phyloP scores from a whole-genome alignment of 2,888 invertebrate species.

The Melanargia galathea region DNA sequence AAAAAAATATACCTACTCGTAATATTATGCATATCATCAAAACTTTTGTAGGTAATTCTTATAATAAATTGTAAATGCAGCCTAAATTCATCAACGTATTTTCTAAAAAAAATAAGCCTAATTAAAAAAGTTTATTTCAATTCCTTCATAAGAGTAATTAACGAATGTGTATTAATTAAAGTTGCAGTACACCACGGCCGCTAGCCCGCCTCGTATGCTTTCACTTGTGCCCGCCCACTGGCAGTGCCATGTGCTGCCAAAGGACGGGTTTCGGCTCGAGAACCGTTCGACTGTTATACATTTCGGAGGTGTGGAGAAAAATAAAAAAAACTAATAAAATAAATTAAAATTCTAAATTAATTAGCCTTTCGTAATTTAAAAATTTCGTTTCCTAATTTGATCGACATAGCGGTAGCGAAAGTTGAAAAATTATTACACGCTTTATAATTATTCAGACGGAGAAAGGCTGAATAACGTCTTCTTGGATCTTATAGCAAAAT shows the following conservation, averaged over 20 bases:
- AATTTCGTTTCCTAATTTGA: slow-evolving; percentile 67
- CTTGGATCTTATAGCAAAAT: slow-evolving; percentile 43
- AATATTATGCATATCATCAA: background rate
- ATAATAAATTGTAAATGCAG: background rate
- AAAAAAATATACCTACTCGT: too few species aligned
- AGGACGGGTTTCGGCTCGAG: slow-evolving; percentile 41
- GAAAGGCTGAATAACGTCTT: slow-evolving; percentile 66
- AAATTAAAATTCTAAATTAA: slow-evolving; percentile 58
- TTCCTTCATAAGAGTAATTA: slow-evolving; percentile 47
- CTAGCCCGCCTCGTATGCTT: slow-evolving; percentile 53
- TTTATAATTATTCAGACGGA: slow-evolving; percentile 67
- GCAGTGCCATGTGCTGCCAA: slow-evolving; percentile 27
- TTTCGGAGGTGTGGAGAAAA: slow-evolving; percentile 23
- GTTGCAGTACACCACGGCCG: slow-evolving; percentile 50
- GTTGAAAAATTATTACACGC: slow-evolving; percentile 74
- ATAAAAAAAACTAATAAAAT: slow-evolving; percentile 41
- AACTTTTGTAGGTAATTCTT: background rate
- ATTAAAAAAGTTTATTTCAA: slow-evolving; percentile 8
- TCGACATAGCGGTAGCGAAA: slow-evolving; percentile 74
- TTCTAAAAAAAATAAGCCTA: slow-evolving; percentile 2
- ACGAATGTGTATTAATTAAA: slow-evolving; percentile 58
- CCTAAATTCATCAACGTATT: background rate
- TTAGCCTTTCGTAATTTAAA: slow-evolving; percentile 64
- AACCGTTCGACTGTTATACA: slow-evolving; percentile 13
- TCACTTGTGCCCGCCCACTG: slow-evolving; percentile 65